A percentile compares a stretch with the other conserved stretches of the same genome.
These are phyloP conservation scores for Aplidium turbinatum DNA, from an alignment of 23 tunicate genomes.

Conservation along the genomic window DNA sequence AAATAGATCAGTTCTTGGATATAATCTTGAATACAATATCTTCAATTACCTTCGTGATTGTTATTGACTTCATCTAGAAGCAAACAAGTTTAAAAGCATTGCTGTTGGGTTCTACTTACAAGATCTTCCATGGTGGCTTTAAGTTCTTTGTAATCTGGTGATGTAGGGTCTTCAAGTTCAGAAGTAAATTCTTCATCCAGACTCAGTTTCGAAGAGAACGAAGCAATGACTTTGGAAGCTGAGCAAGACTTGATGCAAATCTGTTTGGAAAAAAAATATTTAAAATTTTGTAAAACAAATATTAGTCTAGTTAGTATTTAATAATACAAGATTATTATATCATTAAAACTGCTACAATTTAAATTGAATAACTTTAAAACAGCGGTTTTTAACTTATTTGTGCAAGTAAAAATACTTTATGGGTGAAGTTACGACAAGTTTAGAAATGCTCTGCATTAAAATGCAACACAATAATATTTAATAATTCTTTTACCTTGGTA, in stretches of 20 bases:
- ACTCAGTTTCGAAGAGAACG: not conserved
- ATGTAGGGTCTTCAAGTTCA: conserved; percentile 26
- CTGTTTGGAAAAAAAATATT: not conserved
- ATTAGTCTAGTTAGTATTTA: no score
- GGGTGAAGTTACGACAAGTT: not conserved
- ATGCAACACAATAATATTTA: not conserved
- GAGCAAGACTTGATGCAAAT: not conserved
- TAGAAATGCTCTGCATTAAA: not conserved
- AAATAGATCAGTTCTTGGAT: not conserved
- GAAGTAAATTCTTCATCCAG: conserved; percentile 10
- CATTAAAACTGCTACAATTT: no score
- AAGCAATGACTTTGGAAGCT: not conserved
- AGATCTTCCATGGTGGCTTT: conserved; percentile 22
- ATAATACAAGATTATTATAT: no score
- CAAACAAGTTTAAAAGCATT: no score
- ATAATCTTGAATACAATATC: no score
- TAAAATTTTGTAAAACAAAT: no score
- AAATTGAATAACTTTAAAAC: no score
- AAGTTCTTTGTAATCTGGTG: not conserved
- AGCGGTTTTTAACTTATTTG: no score
- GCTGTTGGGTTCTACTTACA: conserved; percentile 13
- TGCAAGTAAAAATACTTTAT: no score
- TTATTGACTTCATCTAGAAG: no score
- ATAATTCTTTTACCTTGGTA: conserved; percentile 30
- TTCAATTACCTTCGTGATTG: no score